Evolutionary conservation across 2,888 invertebrate genomes (phyloP), one percentile per base, ranked within the genome.

Genomic region (Leucania comma): DNA sequence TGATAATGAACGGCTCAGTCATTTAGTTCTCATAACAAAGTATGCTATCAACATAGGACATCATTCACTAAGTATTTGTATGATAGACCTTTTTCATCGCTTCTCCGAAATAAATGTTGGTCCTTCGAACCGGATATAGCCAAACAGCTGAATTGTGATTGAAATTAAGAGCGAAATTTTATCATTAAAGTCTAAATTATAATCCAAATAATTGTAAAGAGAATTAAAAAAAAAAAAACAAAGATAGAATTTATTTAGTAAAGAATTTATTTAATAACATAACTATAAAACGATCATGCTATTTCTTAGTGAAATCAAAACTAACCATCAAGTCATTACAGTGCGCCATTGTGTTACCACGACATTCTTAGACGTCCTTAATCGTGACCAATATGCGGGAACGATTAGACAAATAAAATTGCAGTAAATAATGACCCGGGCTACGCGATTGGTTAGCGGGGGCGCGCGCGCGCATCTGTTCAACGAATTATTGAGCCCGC

Each of bases 391-490:
- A 81, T 86, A 78, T 80, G 79, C 65, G 75, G 77, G 75, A 84
- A 78, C 83, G 79, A 90, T 90, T 89, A 90, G 86, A 90, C 88
- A 87, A 92, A 92, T 91, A 82, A 87, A 90, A 91, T 90, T 86
- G 91, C 87, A 86, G 88, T 87, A 86, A 88, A 90, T 87, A 88
- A 86, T 83, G 73, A 77, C 61, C 59, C 65, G 68, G 80, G 86
- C 82, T 75, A 73, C 68, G 78, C 77, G 65, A 92, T 92, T 90
- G 91, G 90, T 72, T 82, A 76, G 68, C 68, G 63, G 73, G 62
- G 68, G 81, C 84, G 92, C 89, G 89, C 83, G 68, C 88, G 88
- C 92, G 95, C 95, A 95, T 95, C 91, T 94, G 94, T 90, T 91
- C 83, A 87, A 90, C 91, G 93, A 92, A 94, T 95, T 94, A 95